Evolutionary conservation across 2,888 invertebrate species (phyloP), one percentile per base, ranked within the genome.

Genomic region (Apodemia mormo): DNA sequence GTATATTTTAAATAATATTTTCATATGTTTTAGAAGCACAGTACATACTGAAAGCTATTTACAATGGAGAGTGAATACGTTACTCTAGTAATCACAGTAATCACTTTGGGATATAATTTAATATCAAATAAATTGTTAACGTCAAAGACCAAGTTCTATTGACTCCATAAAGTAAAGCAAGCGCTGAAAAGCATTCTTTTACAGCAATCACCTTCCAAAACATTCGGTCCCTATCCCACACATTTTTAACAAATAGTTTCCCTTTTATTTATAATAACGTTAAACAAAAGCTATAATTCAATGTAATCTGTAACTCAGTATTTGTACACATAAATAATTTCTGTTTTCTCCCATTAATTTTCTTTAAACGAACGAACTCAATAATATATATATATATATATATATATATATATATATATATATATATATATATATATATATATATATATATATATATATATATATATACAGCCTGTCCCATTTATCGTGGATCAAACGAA

Each of bases 21-120:
- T 45, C 1, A 45, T 12, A 49, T 49, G 14, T 4, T 49, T 14
- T 49, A 14, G 49, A 49, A 49, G 49, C 49, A 49, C 49, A 14
- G 49, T 49, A 49, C 14, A 6, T n/a, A 5, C n/a, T 6, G 2
- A 49, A 49, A 49, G 49, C 49, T 49, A 49, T n/a, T 49, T 49
- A 49, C 49, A 49, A n/a, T n/a, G 12, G 45, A 49, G 14, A 14
- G 5, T 49, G 49, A 14, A 14, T 1, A 49, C 1, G 33, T 61
- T 61, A 61, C 2, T 5, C 61, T 61, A 61, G 30, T 33, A 61
- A 61, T 61, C 61, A 61, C 61, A 61, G 61, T 61, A 61, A 61
- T 33, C 61, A 61, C 61, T 61, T 61, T 61, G 61, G 61, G 61
- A 14, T 49, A 49, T 49, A 49, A 14, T 61, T 61, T 56, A 56